These are phyloP conservation scores for Rhyacophila evoluta DNA, from an alignment of 2,888 invertebrate species.

Conservation along the genomic window DNA sequence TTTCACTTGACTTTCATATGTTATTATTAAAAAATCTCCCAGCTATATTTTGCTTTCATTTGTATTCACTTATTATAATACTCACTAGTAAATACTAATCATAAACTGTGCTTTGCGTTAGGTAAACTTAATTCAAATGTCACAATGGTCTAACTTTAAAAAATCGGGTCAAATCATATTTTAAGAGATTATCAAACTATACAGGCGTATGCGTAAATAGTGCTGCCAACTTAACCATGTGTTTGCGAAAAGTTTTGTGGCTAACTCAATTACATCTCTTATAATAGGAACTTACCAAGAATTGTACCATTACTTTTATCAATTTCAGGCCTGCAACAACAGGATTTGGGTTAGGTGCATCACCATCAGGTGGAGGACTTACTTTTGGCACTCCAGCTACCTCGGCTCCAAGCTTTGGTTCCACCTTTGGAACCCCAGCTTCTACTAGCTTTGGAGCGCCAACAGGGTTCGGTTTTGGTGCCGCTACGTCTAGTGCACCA, in stretches of 20 bases:
- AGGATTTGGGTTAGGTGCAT: slow-evolving; percentile 52
- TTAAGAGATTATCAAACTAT: too few relatives aligned
- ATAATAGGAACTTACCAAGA: too few relatives aligned
- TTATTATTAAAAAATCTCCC: not conserved
- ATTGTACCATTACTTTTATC: too few relatives aligned
- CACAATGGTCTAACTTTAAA: too few relatives aligned
- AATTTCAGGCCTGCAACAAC: slow-evolving; percentile 40
- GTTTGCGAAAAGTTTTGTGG: too few relatives aligned
- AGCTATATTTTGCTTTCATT: not conserved
- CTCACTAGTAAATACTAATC: not conserved
- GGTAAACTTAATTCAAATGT: too few relatives aligned
- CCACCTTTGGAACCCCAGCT: slow-evolving; percentile 54
- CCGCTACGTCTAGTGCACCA: slow-evolving; percentile 55
- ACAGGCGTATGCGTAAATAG: too few relatives aligned
- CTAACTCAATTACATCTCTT: too few relatives aligned
- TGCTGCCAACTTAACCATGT: too few relatives aligned
- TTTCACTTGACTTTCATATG: slow-evolving; percentile 3
- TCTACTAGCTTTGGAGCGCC: slow-evolving; percentile 48
- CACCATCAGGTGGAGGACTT: slow-evolving; percentile 56
- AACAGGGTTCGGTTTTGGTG: slow-evolving; percentile 38
- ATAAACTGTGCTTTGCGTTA: too few relatives aligned
- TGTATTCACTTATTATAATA: not conserved
- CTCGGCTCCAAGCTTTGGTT: slow-evolving; percentile 56
- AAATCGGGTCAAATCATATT: too few relatives aligned
- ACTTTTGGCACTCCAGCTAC: slow-evolving; percentile 59